These are phyloP conservation scores for Adelphocoris suturalis DNA, from an alignment of 2,888 invertebrate species.

Conservation along the genomic window DNA sequence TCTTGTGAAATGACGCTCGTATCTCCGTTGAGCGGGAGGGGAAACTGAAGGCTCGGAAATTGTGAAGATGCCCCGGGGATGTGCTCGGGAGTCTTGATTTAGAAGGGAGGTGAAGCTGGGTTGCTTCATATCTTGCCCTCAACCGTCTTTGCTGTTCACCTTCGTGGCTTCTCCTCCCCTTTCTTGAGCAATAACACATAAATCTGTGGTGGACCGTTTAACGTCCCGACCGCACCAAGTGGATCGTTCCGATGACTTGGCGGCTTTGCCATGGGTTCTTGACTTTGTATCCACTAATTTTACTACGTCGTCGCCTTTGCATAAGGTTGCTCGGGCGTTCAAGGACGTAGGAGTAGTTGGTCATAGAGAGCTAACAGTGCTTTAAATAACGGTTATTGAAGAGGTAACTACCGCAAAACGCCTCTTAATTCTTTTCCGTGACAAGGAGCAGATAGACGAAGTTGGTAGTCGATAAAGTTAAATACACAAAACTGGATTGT, in stretches of 20 bases:
- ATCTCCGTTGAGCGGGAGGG: too few species aligned
- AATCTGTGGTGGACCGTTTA: constrained; percentile 62
- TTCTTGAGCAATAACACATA: constrained; percentile 64
- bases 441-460: too few species aligned
- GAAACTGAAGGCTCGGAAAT: constrained; percentile 6
- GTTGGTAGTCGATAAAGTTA: too few species aligned
- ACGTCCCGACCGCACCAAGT: constrained; percentile 40
- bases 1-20: neutral
- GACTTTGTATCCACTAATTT: constrained; percentile 47
- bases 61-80: constrained; percentile 35
- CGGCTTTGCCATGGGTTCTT: constrained; percentile 43
- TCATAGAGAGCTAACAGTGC: too few species aligned
- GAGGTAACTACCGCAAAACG: too few species aligned
- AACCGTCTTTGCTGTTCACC: constrained; percentile 47
- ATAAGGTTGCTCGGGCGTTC: too few species aligned
- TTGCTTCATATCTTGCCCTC: constrained; percentile 66
- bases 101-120: constrained; percentile 30
- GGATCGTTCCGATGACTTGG: constrained; percentile 55
- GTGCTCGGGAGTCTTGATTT: constrained; percentile 42
- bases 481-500: too few species aligned
- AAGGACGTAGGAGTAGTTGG: too few species aligned
- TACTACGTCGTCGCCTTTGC: too few species aligned
- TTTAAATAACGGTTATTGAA: too few species aligned
- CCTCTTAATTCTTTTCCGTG: too few species aligned
- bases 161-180: constrained; percentile 56